Evolutionary conservation across 2,797 vertebrate genomes (phyloP).

Genomic region (Enteromius afrohamiltoni): DNA sequence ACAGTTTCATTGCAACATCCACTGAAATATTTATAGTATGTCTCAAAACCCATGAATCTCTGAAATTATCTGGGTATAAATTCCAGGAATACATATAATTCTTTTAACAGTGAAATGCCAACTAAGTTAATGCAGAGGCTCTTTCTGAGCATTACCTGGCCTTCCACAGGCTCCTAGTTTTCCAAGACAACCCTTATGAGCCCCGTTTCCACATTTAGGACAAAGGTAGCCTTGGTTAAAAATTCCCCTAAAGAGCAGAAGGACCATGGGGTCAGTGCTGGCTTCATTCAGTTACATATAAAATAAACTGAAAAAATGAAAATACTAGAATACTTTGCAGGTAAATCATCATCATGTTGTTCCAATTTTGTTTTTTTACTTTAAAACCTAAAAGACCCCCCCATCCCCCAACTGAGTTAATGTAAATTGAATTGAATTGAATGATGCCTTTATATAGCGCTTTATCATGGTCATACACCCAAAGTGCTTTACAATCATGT

Average conservation of each 20-base stretch:
- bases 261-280: neutral
- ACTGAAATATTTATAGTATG: neutral
- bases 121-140: neutral
- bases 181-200: conserved; percentile 94
- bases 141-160: conserved; percentile 47
- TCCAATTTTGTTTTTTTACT: neutral
- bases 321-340: too few relatives aligned
- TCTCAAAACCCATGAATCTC: neutral
- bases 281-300: neutral
- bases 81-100: conserved; percentile 1
- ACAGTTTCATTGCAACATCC: conserved; percentile 5
- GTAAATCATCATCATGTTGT: neutral
- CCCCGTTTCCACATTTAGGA: conserved; percentile 90
- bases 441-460: too few relatives aligned
- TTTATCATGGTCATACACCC: too few relatives aligned
- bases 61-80: conserved; percentile 1
- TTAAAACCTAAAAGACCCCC: neutral
- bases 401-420: neutral
- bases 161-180: conserved; percentile 88
- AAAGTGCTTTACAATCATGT: too few relatives aligned
- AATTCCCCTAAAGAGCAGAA: conserved; percentile 83
- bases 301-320: too few relatives aligned
- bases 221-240: conserved; percentile 97
- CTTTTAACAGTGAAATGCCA: conserved; percentile 18
- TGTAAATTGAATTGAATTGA: neutral